Evolutionary conservation across 1,140 invertebrate genomes (phyloP).

Genomic region (Tetranychus cinnabarinus): DNA sequence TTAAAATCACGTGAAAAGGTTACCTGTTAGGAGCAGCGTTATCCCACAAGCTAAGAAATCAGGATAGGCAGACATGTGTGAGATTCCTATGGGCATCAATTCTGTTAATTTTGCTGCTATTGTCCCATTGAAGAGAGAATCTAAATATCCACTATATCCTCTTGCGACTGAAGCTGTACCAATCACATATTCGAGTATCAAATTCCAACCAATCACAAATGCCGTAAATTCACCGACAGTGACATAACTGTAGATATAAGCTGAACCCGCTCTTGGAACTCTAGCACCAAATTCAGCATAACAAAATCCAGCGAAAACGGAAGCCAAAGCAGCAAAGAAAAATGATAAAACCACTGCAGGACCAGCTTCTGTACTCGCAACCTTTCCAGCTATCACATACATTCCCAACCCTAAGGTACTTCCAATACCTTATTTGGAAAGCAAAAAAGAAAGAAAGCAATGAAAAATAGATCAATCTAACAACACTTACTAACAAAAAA

Average conservation of each 20-base stretch:
- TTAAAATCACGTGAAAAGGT: neutral
- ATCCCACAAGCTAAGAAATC: constrained; percentile 53
- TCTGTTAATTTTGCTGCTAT: constrained; percentile 41
- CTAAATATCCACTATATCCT: constrained; percentile 67
- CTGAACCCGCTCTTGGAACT: constrained; percentile 48
- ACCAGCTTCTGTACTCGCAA: constrained; percentile 50
- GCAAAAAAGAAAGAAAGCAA: neutral
- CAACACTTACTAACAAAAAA: neutral
- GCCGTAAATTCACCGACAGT: constrained; percentile 47
- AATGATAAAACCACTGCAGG: constrained; percentile 54
- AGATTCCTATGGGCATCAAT: constrained; percentile 40
- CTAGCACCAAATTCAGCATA: constrained; percentile 80
- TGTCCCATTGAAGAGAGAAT: constrained; percentile 43
- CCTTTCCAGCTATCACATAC: constrained; percentile 59
- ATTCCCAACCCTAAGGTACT: constrained; percentile 73
- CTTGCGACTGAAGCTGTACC: constrained; percentile 75
- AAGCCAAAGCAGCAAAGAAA: constrained; percentile 65
- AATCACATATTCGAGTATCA: constrained; percentile 69
- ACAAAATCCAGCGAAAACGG: constrained; percentile 38
- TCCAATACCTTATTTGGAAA: constrained; percentile 34
- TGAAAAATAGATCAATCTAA: neutral
- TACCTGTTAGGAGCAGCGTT: constrained; percentile 13
- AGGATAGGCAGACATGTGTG: constrained; percentile 46
- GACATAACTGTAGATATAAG: constrained; percentile 47
- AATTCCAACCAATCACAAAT: constrained; percentile 54